Evolutionary conservation across 2,113 vertebrate genomes (phyloP).

Genomic region (Periophthalmus modestus): DNA sequence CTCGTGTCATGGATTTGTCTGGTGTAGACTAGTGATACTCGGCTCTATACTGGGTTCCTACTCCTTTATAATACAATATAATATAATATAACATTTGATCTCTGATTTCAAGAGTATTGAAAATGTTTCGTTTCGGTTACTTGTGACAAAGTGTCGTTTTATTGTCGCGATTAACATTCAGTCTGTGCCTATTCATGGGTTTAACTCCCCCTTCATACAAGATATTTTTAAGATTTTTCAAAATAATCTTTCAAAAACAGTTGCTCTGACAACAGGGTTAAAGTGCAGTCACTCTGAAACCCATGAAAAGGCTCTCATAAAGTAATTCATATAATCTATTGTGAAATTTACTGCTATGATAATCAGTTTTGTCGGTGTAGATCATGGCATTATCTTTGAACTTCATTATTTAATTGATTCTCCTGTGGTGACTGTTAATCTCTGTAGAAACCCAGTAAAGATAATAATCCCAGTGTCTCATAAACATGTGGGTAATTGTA

Average conservation of each 20-base stretch:
- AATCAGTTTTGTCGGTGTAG: background rate
- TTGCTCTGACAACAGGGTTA: too few species aligned
- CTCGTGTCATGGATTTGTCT: conserved; percentile 15
- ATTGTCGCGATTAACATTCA: too few species aligned
- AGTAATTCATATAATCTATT: background rate
- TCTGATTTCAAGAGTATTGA: background rate
- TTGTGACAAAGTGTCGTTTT: background rate
- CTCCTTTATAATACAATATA: background rate
- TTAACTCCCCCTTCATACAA: too few species aligned
- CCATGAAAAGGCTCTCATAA: background rate
- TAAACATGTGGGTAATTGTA: background rate
- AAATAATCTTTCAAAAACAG: too few species aligned
- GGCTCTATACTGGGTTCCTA: background rate
- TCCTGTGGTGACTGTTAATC: background rate
- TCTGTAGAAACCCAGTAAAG: conserved; percentile 1
- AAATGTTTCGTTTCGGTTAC: background rate
- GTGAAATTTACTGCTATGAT: too few species aligned
- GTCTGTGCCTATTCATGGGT: too few species aligned
- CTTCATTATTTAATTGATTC: background rate
- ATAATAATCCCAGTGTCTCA: background rate
- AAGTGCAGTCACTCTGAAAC: background rate
- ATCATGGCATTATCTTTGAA: too few species aligned
- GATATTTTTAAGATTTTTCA: too few species aligned
- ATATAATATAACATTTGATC: background rate
- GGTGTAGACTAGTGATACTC: background rate